Conservation (phyloP, 37 sponge, comb jelly and placozoan species). For the Haliclona indistincta region DNA sequence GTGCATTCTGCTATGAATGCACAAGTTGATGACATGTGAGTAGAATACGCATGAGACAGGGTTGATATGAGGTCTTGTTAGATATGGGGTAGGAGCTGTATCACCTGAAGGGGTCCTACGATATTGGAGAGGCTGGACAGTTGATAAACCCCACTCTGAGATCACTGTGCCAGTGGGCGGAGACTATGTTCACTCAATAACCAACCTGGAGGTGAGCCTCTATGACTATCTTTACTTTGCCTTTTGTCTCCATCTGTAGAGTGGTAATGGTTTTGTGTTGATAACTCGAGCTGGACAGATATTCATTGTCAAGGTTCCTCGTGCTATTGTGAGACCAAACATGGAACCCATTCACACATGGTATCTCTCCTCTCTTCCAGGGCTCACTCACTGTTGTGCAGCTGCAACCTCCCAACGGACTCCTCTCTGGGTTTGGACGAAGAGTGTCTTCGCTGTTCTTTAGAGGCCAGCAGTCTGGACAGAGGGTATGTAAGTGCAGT, state of each 20-base stretch:
- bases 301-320: no score
- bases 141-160: not conserved
- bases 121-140: conserved; percentile 39
- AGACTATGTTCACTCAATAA: not conserved
- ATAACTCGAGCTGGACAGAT: no score
- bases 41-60: no score
- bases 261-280: no score
- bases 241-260: no score
- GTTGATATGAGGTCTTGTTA: not conserved
- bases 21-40: no score
- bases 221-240: not conserved
- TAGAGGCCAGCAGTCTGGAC: conserved; percentile 12
- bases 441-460: conserved; percentile 76
- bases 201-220: not conserved
- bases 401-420: conserved; percentile 23
- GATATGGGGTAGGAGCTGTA: conserved; percentile 18
- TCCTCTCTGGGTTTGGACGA: conserved; percentile 70
- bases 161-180: not conserved
- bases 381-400: conserved; percentile 5
- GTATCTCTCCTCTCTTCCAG: not conserved
- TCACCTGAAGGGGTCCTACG: conserved; percentile 37
- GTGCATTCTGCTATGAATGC: not conserved
- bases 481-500: conserved; percentile 5
- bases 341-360: not conserved
- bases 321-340: no score